Conservation (phyloP, 2,888 invertebrate species). For the Loripinus fragilis region DNA sequence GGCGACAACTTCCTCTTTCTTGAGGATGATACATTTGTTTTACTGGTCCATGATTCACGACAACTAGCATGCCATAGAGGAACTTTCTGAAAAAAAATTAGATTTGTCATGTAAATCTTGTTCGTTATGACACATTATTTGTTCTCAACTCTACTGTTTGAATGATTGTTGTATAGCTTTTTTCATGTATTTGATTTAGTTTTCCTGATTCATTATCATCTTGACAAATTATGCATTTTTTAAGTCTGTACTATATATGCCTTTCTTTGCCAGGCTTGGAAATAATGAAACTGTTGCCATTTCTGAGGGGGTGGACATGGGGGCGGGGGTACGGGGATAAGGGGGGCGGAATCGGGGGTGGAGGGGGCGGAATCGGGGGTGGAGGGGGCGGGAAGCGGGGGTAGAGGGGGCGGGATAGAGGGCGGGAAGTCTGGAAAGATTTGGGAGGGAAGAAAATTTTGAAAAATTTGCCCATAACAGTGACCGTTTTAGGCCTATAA, state of each 20-base stretch:
- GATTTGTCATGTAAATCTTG: neutral
- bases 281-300: neutral
- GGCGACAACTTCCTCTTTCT: neutral
- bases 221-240: conserved; percentile 6
- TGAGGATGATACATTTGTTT: neutral
- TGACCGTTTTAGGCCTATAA: too few species aligned
- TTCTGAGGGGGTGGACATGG: too few species aligned
- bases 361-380: too few species aligned
- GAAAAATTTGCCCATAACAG: too few species aligned
- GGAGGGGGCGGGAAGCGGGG: too few species aligned
- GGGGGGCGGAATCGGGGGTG: too few species aligned
- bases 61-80: neutral
- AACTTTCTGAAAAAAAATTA: neutral
- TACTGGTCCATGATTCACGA: neutral
- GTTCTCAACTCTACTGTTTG: neutral
- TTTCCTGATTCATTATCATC: neutral
- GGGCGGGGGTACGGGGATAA: too few species aligned
- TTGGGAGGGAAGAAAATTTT: too few species aligned
- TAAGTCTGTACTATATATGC: neutral
- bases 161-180: neutral
- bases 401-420: too few species aligned
- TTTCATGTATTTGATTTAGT: neutral
- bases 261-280: neutral
- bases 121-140: neutral
- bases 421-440: too few species aligned